Conservation (phyloP, 2,113 vertebrate genomes). For the Chionomys nivalis region DNA sequence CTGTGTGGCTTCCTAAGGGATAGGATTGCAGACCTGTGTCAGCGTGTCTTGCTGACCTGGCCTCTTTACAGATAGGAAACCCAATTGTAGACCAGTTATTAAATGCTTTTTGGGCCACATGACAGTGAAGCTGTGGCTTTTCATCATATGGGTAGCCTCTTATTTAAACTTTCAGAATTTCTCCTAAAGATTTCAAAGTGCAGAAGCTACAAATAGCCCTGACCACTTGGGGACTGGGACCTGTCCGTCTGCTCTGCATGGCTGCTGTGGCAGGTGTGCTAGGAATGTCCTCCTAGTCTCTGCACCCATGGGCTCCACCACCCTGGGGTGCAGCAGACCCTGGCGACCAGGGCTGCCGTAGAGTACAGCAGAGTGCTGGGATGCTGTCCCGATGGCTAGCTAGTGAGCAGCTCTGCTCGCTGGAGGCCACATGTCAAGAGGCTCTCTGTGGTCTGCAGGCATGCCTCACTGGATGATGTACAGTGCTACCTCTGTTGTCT, state of each 20-base stretch:
- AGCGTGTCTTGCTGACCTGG: not conserved
- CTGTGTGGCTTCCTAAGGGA: not conserved
- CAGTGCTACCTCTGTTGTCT: not conserved
- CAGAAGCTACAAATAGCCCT: not conserved
- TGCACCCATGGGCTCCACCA: not conserved
- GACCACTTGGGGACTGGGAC: not conserved
- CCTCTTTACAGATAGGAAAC: not conserved
- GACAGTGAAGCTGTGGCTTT: not conserved
- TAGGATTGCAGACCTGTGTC: not conserved
- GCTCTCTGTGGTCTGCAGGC: not conserved
- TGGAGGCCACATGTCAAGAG: not conserved
- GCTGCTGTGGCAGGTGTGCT: not conserved
- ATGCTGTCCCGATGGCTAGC: not conserved
- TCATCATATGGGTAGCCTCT: not conserved
- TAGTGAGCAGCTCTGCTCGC: too few relatives aligned
- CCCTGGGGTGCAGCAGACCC: not conserved
- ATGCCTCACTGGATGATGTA: not conserved
- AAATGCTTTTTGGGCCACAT: not conserved
- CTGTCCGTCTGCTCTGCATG: not conserved
- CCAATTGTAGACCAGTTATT: not conserved
- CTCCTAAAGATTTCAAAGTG: not conserved
- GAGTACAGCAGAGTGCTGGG: not conserved
- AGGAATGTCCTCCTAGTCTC: not conserved
- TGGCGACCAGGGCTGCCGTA: not conserved
- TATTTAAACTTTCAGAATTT: not conserved